A percentile compares a stretch with the other conserved stretches of the same genome.
Conservation (phyloP, 2,888 invertebrate genomes). For the Amphipyra tragopoginis region DNA sequence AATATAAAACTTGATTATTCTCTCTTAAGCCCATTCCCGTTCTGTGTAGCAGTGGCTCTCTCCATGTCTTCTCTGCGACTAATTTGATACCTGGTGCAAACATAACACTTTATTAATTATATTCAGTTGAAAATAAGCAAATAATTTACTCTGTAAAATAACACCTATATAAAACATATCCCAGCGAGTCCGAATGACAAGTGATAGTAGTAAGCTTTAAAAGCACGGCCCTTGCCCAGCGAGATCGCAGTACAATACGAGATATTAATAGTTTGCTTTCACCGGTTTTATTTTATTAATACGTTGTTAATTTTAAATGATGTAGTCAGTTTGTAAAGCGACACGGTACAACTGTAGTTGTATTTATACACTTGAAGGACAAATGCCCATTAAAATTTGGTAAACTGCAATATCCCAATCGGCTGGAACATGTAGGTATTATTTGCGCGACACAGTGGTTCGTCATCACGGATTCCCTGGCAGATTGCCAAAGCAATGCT, state of each 20-base stretch:
- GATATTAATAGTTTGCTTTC: conserved; percentile 56
- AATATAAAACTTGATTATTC: conserved; percentile 77
- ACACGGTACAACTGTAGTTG: background rate
- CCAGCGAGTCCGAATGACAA: background rate
- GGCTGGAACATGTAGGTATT: conserved; percentile 65
- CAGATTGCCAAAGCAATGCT: conserved; percentile 72
- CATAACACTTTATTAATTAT: conserved; percentile 1
- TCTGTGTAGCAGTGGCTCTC: conserved; percentile 83
- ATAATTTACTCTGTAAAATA: too few relatives aligned
- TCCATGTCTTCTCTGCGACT: conserved; percentile 88
- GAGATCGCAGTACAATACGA: conserved; percentile 20
- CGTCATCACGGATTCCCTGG: conserved; percentile 78
- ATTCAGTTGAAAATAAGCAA: background rate
- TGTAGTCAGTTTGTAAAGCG: background rate
- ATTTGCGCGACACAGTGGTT: conserved; percentile 75
- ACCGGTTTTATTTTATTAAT: conserved; percentile 25
- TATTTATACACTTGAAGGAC: conserved; percentile 3
- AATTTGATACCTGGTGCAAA: conserved; percentile 86
- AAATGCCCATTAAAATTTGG: conserved; percentile 6
- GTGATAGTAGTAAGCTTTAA: conserved; percentile 3
- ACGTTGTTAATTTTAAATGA: conserved; percentile 12
- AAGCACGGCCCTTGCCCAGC: conserved; percentile 45
- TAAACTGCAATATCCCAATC: conserved; percentile 49
- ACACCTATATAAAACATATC: too few relatives aligned
- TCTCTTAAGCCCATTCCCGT: conserved; percentile 91